A percentile compares a stretch with the other conserved stretches of the same genome.
Conservation (phyloP, 2,888 invertebrate species). For the Ashinkailepas kermadecensis region DNA sequence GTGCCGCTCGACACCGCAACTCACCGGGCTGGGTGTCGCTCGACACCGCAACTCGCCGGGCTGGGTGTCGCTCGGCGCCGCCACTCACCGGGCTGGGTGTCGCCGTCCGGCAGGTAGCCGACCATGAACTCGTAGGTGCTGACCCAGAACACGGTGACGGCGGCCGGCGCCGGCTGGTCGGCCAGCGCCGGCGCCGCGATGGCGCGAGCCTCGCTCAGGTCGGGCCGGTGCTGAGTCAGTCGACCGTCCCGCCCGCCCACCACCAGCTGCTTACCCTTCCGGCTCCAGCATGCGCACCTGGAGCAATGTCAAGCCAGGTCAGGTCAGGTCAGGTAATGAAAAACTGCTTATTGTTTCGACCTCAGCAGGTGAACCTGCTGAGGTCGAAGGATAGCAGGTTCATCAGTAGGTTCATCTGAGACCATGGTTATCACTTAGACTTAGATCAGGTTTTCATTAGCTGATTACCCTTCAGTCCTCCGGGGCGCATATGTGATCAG, state of each 20-base stretch:
- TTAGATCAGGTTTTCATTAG: too few species aligned
- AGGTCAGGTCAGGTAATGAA: not conserved
- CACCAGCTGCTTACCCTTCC: slow-evolving; percentile 79
- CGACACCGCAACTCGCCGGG: not conserved
- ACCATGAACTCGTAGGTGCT: slow-evolving; percentile 40
- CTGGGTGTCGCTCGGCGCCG: not conserved
- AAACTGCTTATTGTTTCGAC: too few species aligned
- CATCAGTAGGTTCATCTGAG: too few species aligned
- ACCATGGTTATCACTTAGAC: too few species aligned
- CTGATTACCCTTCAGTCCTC: too few species aligned
- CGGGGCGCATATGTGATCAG: too few species aligned
- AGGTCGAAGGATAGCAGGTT: too few species aligned
- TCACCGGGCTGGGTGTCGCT: too few species aligned
- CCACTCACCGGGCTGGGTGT: slow-evolving; percentile 9
- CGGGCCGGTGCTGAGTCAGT: slow-evolving; percentile 81
- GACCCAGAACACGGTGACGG: slow-evolving; percentile 40
- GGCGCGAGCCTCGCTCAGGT: slow-evolving; percentile 69
- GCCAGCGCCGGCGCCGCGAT: slow-evolving; percentile 54
- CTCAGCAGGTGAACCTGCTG: too few species aligned
- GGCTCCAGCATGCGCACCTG: slow-evolving; percentile 30
- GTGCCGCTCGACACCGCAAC: too few species aligned
- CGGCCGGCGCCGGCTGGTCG: slow-evolving; percentile 24
- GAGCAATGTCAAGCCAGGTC: not conserved
- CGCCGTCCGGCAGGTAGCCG: slow-evolving; percentile 29
- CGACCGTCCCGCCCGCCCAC: slow-evolving; percentile 75